Conservation (phyloP, 2,113 vertebrate genomes). For the Peromyscus leucopus region DNA sequence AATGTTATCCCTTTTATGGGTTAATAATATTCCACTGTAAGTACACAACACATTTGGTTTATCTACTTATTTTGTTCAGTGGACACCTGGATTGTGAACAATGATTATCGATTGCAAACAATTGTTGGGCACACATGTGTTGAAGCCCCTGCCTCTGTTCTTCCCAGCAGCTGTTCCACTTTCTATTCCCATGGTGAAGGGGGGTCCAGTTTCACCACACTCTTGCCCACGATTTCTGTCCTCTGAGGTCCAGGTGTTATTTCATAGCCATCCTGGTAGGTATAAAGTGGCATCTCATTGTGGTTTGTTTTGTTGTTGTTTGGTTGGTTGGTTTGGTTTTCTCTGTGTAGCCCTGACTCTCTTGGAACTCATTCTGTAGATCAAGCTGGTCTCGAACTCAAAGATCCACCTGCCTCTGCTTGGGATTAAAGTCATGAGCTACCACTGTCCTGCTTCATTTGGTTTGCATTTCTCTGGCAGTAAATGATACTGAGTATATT, state of each 20-base stretch:
- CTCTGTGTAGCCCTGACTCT: neutral
- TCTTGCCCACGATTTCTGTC: neutral
- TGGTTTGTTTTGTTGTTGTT: neutral
- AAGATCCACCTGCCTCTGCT: neutral
- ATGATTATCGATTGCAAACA: neutral
- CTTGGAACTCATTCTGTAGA: neutral
- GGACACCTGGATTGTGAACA: neutral
- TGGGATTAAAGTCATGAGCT: neutral
- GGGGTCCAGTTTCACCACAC: neutral
- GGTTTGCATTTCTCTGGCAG: neutral
- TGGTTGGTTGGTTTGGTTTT: neutral
- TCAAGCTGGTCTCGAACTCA: neutral
- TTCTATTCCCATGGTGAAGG: neutral
- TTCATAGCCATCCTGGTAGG: neutral
- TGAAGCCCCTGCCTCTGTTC: neutral
- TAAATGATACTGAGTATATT: neutral
- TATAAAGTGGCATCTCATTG: neutral
- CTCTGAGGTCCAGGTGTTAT: neutral
- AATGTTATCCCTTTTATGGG: neutral
- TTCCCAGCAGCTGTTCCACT: neutral
- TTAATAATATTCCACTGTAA: neutral
- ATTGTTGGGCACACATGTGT: too few species aligned
- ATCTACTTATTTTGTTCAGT: neutral
- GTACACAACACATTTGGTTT: neutral
- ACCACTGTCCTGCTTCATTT: neutral